A percentile compares a stretch with the other conserved stretches of the same genome.
Evolutionary conservation across 1,140 invertebrate species (phyloP).

Genomic region (Cardiocondyla obscurior): DNA sequence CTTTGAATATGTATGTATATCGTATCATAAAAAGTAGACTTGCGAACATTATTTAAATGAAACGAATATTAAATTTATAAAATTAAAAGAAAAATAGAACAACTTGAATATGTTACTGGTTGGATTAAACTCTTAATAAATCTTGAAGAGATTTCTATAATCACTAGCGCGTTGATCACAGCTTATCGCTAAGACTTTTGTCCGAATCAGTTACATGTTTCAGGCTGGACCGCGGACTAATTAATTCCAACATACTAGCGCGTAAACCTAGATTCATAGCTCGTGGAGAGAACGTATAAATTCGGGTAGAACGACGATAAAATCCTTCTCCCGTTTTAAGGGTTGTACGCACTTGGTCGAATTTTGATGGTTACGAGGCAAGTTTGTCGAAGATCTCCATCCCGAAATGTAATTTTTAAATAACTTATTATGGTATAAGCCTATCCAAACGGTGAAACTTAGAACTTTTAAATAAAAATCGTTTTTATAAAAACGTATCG

Average conservation of each 20-base stretch:
- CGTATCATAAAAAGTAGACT: neutral
- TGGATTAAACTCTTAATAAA: conserved; percentile 14
- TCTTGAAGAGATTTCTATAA: conserved; percentile 32
- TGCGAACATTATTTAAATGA: neutral
- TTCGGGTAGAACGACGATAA: conserved; percentile 39
- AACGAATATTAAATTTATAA: neutral
- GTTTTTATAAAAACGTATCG: neutral
- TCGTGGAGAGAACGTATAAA: conserved; percentile 47
- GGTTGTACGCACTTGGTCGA: conserved; percentile 54
- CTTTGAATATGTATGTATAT: too few species aligned
- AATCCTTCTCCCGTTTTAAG: conserved; percentile 37
- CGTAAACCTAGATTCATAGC: conserved; percentile 51
- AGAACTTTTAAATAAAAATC: neutral
- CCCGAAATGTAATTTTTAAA: conserved; percentile 59
- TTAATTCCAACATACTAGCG: conserved; percentile 62
- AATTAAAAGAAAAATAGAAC: neutral
- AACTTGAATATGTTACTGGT: conserved; percentile 1
- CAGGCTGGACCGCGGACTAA: conserved; percentile 35
- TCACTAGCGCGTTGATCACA: conserved; percentile 11
- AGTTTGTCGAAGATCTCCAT: conserved; percentile 2
- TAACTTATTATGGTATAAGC: conserved; percentile 60
- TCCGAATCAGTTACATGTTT: conserved; percentile 54
- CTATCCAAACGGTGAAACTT: conserved; percentile 1
- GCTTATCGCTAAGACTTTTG: conserved; percentile 16
- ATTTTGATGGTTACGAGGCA: conserved; percentile 60